These are phyloP conservation scores for Corythaixoides concolor DNA, from an alignment of 2,113 vertebrate genomes.

Conservation along the genomic window DNA sequence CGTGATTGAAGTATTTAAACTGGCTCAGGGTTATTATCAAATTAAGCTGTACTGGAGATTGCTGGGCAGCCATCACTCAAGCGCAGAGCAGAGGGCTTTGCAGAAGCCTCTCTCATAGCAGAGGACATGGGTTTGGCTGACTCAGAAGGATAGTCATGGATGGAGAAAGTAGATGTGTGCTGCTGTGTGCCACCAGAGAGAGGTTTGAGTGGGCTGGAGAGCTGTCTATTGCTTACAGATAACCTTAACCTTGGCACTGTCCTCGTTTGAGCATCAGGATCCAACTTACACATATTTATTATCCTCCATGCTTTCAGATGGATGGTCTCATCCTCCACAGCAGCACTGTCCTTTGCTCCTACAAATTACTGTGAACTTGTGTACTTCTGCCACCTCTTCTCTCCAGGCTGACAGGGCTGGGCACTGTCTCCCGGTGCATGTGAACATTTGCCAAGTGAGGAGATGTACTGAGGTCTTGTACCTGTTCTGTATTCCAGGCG, in stretches of 20 bases:
- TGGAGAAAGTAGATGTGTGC: neutral
- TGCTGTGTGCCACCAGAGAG: neutral
- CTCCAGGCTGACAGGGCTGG: neutral
- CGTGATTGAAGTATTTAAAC: constrained; percentile 65
- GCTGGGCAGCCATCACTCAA: constrained; percentile 24
- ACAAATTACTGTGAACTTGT: neutral
- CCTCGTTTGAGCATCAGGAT: neutral
- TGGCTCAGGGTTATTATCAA: constrained; percentile 64
- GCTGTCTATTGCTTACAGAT: neutral
- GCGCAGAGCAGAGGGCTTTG: neutral
- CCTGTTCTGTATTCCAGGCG: neutral
- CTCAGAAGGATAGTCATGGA: neutral
- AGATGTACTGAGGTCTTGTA: neutral
- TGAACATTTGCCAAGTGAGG: neutral
- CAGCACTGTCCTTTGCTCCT: neutral
- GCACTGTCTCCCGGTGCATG: no score
- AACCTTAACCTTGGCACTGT: neutral
- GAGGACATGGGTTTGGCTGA: neutral
- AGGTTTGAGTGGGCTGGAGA: neutral
- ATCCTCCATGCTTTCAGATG: neutral
- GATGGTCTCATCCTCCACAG: neutral
- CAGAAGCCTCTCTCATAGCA: neutral
- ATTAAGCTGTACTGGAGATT: constrained; percentile 49
- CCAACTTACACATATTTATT: neutral
- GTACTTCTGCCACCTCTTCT: neutral